Evolutionary conservation across 1,140 invertebrate genomes (phyloP).

Genomic region (Drosophila teissieri): DNA sequence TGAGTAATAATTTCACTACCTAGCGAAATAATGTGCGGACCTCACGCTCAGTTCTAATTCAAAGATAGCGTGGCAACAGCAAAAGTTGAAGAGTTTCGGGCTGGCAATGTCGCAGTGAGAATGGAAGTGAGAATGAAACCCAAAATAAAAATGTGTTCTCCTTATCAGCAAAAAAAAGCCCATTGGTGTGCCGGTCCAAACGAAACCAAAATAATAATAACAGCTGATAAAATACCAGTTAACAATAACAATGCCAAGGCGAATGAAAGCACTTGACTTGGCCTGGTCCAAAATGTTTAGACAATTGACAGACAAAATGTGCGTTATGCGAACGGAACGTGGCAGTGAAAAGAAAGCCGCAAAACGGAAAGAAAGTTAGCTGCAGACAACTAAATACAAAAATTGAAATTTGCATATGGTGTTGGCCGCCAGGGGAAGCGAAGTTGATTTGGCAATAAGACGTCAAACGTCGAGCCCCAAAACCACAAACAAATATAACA

Average conservation of each 20-base stretch:
- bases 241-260: slow-evolving; percentile 39
- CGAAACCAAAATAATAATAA: slow-evolving; percentile 16
- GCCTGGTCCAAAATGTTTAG: slow-evolving; percentile 26
- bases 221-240: slow-evolving; percentile 74
- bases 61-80: slow-evolving; percentile 37
- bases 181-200: slow-evolving; percentile 21
- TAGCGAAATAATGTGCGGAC: slow-evolving; percentile 12
- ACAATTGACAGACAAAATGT: slow-evolving; percentile 41
- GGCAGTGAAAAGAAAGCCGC: slow-evolving; percentile 69
- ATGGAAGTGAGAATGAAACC: slow-evolving; percentile 4
- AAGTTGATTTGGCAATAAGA: slow-evolving; percentile 51
- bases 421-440: slow-evolving; percentile 49
- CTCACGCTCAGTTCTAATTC: slow-evolving; percentile 24
- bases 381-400: slow-evolving; percentile 38
- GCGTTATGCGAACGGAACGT: slow-evolving; percentile 55
- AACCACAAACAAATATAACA: slow-evolving; percentile 2
- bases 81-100: slow-evolving; percentile 11
- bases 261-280: slow-evolving; percentile 28
- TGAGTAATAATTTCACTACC: slow-evolving; percentile 26
- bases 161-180: slow-evolving; percentile 21
- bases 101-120: slow-evolving; percentile 38
- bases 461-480: slow-evolving; percentile 45
- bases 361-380: slow-evolving; percentile 65
- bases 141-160: slow-evolving; percentile 31
- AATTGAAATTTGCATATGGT: slow-evolving; percentile 65